phyloP scores from a whole-genome alignment of 2,113 vertebrate species.

The Ptilonorhynchus violaceus region DNA sequence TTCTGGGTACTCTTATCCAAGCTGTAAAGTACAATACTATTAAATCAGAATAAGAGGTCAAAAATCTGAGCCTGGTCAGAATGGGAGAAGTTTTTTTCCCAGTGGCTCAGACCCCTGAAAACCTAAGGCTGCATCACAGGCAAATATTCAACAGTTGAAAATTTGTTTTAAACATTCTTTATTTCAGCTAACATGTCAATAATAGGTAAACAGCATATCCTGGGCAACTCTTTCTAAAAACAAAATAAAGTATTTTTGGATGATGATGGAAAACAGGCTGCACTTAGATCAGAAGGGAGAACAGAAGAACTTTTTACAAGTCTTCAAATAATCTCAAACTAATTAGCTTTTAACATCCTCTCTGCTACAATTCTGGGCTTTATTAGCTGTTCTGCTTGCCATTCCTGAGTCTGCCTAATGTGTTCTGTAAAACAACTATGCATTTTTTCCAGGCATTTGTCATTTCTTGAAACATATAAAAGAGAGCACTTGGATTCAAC shows the following conservation, averaged over 20 bases:
- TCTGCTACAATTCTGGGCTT: constrained; percentile 9
- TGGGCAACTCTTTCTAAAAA: background rate
- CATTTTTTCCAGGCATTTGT: constrained; percentile 47
- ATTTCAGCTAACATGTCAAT: background rate
- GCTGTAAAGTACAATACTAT: background rate
- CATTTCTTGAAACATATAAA: constrained; percentile 40
- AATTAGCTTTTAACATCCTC: constrained; percentile 43
- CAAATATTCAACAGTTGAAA: background rate
- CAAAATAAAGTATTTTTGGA: background rate
- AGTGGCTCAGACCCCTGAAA: background rate
- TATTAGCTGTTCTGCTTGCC: constrained; percentile 27
- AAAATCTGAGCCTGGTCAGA: background rate
- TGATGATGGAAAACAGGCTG: background rate
- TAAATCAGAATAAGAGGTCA: background rate
- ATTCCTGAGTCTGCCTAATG: constrained; percentile 14
- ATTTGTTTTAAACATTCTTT: background rate
- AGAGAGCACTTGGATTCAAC: constrained; percentile 25
- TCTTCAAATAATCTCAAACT: constrained; percentile 45
- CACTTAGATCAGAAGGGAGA: background rate
- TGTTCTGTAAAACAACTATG: constrained; percentile 14
- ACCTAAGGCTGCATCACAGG: background rate
- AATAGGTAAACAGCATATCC: background rate
- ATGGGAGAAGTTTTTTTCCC: background rate
- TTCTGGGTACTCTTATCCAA: background rate
- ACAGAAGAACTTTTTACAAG: constrained; percentile 26